Conservation (phyloP, 1,140 invertebrate genomes). For the Acromyrmex echinatior region DNA sequence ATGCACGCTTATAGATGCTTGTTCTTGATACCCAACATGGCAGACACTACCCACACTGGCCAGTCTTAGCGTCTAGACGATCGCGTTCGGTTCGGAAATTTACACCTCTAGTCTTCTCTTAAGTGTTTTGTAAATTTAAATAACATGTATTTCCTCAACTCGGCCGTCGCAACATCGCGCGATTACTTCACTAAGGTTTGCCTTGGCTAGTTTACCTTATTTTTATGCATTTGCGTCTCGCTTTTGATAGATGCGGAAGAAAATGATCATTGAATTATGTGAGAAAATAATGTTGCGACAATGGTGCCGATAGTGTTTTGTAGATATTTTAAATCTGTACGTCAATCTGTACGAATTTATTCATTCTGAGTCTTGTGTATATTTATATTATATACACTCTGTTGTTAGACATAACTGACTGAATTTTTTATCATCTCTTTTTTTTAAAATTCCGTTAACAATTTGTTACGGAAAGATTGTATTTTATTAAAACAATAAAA, state of each 20-base stretch:
- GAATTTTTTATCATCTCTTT: not conserved
- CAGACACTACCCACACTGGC: conserved; percentile 76
- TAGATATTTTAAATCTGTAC: not conserved
- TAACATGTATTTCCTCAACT: conserved; percentile 81
- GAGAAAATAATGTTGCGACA: not conserved
- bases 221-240: not conserved
- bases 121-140: conserved; percentile 66
- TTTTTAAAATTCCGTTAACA: conserved; percentile 26
- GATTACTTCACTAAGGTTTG: conserved; percentile 73
- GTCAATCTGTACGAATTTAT: not conserved
- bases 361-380: not conserved
- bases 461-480: not conserved
- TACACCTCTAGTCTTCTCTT: conserved; percentile 6
- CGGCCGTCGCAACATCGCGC: conserved; percentile 65
- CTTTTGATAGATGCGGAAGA: not conserved
- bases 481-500: not conserved
- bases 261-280: not conserved
- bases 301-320: not conserved
- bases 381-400: not conserved
- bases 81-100: not conserved
- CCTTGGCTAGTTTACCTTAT: conserved; percentile 5
- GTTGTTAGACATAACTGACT: not conserved
- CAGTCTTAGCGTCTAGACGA: conserved; percentile 12
- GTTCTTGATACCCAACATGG: conserved; percentile 80
- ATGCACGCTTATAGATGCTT: conserved; percentile 82